Evolutionary conservation across 53 echinoderm and acorn worm species (phyloP), one percentile per base, ranked within the genome.

Genomic region (Echinarachnius parma): DNA sequence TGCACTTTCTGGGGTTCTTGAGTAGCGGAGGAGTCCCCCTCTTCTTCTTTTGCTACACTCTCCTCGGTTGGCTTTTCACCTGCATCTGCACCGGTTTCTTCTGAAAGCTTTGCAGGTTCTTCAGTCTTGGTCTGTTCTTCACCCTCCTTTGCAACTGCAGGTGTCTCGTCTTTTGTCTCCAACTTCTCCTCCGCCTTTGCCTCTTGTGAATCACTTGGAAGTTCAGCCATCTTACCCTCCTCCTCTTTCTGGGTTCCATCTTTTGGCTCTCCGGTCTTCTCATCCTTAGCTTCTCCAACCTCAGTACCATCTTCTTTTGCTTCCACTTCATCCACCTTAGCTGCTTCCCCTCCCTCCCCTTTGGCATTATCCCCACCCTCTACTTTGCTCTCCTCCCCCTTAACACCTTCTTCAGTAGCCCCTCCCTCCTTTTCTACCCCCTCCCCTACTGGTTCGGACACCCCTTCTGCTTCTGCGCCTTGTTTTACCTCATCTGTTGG

Each of bases 41-140:
- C 48, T 34, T 81, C 84, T 31, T 68, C 68, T 35, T 36, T 35
- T 32, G 44, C 28, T 18, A 31, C n/a, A 14, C 48, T 34, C 3
- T 33, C 53, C 31, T 58, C 52, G n/a, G n/a, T n/a, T n/a, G n/a
- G n/a, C n/a, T n/a, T n/a, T n/a, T n/a, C 47, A 46, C 48, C 31
- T 52, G 65, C 10, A 60, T 21, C 53, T 28, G 42, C 49, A 45
- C 28, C 34, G 29, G 54, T 30, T 61, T 69, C 77, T 53, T 69
- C 54, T 31, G 23, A 61, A 21, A 74, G 4, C 31, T 60, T 48
- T 13, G 28, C 46, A 10, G 23, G 35, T 20, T 22, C 44, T 39
- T 22, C 44, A 18, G 39, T 22, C 45, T 39, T 22, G 1, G 30
- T 9, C 28, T 83, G 32, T 14, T 31, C 46, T 23, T 7, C 27